Evolutionary conservation across 2,797 vertebrate species (phyloP), one percentile per base, ranked within the genome.

Genomic region (Liasis olivaceus): DNA sequence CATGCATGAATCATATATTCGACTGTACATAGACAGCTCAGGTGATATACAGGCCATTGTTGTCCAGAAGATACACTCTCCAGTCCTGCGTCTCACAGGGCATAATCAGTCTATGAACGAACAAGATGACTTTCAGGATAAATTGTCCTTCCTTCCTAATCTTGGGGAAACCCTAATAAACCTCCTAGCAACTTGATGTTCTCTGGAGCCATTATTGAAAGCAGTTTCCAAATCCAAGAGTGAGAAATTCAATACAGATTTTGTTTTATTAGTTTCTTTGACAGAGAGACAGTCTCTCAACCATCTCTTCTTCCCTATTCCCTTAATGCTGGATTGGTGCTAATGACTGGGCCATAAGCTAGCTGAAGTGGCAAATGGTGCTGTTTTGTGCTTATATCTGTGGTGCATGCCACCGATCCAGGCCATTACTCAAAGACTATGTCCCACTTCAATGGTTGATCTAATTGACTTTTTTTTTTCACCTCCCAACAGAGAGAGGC

Each of bases 261-360:
- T 31, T 42, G 14, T 85, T 85, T 63, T 63, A 63, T 42, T 20
- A 54, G 4, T 36, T 60, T 3, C 28, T n/a, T 54, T 28, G 36
- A 47, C 63, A n/a, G 3, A 42, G 24, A 42, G 15, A n/a, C 2
- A 36, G 2, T 31, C 4, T 60, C 26, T 42, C 89, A 8, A 31
- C 7, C 2, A 47, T 3, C 5, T 0, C 0, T 9, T 7, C 17
- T 9, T 3, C 64, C 0, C 0, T 0, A 0, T 47, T 60, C 66
- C 91, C 1, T 5, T n/a, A 24, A 3, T 77, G 13, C 4, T 22
- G 88, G 0, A 0, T 88, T 0, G 0, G 1, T 60, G 47, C 42
- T 56, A 92, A 84, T 66, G n/a, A 85, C 85, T 24, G 26, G 0
- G 0, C 8, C 0, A 0, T 42, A 62, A 20, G 90, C 0, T 7